phyloP scores from a whole-genome alignment of 2,797 vertebrate species.

The Columba guinea region DNA sequence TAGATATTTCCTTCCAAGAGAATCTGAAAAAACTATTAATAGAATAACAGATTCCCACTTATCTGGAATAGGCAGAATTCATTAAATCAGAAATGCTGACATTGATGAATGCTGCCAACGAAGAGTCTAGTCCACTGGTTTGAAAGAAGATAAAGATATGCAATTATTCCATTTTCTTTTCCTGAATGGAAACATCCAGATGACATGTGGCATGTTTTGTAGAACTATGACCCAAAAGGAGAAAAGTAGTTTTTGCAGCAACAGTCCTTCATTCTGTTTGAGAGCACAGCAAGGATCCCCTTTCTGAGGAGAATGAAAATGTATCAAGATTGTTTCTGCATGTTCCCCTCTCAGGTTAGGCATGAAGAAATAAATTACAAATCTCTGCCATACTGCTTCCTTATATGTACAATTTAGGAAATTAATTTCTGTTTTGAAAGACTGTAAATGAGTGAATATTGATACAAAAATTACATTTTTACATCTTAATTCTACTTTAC shows the following conservation, averaged over 20 bases:
- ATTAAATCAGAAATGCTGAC: not conserved
- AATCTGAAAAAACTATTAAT: not conserved
- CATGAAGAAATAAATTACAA: not conserved
- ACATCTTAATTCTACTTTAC: not conserved
- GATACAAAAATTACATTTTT: not conserved
- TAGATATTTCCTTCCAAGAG: not conserved
- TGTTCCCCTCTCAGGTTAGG: not conserved
- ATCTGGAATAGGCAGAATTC: not conserved
- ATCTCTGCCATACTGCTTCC: not conserved
- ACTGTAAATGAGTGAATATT: not conserved
- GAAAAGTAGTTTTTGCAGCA: not conserved
- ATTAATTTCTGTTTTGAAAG: not conserved
- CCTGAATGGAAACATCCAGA: not conserved
- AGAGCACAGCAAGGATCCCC: not conserved
- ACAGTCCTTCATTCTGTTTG: not conserved
- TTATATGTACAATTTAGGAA: not conserved
- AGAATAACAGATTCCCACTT: not conserved
- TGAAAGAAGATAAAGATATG: not conserved
- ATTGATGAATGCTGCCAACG: not conserved
- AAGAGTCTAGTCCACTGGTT: not conserved
- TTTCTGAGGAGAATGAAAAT: not conserved
- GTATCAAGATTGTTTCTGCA: not conserved
- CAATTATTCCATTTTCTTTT: not conserved
- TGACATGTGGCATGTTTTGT: not conserved
- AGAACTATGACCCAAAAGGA: not conserved